Evolutionary conservation across 1,140 invertebrate species (phyloP).

Genomic region (Oppia nitens): DNA sequence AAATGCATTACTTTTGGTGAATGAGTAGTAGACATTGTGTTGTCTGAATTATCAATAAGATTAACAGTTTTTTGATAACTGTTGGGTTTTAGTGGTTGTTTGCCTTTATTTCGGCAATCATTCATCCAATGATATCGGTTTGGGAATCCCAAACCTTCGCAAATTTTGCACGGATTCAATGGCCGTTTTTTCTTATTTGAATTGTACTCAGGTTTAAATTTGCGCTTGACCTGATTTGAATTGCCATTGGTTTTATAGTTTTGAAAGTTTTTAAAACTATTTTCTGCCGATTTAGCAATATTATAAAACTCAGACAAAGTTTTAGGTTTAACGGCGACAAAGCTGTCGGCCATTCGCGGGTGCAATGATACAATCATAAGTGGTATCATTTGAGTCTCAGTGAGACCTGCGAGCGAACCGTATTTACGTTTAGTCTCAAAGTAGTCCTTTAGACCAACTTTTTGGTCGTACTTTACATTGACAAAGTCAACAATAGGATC

Average conservation of each 20-base stretch:
- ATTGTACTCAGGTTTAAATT: background rate
- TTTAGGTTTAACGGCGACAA: background rate
- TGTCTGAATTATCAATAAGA: background rate
- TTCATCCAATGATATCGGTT: background rate
- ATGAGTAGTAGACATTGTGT: too few species aligned
- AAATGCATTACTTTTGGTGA: background rate
- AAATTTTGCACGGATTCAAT: background rate
- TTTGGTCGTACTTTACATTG: background rate
- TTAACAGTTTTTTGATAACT: background rate
- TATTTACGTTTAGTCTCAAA: background rate
- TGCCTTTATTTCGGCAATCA: background rate
- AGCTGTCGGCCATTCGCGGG: background rate
- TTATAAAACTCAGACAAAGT: background rate
- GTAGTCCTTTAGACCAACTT: background rate
- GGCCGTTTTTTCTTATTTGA: background rate
- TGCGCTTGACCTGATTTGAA: background rate
- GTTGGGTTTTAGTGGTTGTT: background rate
- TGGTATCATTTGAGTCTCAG: background rate
- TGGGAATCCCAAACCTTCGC: background rate
- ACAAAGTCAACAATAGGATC: slow-evolving; percentile 5
- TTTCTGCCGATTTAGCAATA: background rate
- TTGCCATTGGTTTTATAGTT: background rate
- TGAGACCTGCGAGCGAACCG: background rate
- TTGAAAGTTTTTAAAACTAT: background rate
- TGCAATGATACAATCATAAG: background rate